phyloP scores from a whole-genome alignment of 1,140 invertebrate genomes.

The Episyrphus balteatus region DNA sequence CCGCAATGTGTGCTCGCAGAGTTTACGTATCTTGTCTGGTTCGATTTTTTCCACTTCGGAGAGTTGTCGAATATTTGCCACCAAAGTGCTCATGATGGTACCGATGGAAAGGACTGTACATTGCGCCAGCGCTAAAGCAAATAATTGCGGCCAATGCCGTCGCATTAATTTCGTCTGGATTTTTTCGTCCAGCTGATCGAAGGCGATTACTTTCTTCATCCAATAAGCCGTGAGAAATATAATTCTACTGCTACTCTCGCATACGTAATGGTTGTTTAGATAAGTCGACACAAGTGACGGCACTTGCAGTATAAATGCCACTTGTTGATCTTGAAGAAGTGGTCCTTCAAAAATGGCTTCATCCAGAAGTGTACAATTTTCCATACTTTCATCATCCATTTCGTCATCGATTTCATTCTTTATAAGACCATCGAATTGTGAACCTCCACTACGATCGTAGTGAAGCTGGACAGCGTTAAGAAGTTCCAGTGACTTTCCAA shows the following conservation, averaged over 20 bases:
- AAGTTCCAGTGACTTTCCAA: constrained; percentile 64
- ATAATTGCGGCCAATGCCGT: constrained; percentile 86
- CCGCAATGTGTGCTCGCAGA: constrained; percentile 70
- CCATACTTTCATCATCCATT: constrained; percentile 12
- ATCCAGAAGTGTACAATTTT: constrained; percentile 28
- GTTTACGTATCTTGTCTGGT: constrained; percentile 58
- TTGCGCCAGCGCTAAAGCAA: constrained; percentile 83
- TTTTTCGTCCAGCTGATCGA: constrained; percentile 70
- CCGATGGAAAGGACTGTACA: constrained; percentile 69
- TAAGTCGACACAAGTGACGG: constrained; percentile 70
- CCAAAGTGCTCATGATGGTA: constrained; percentile 71
- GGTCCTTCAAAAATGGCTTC: constrained; percentile 41
- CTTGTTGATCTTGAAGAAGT: constrained; percentile 54
- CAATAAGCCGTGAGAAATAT: constrained; percentile 83
- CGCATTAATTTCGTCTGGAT: constrained; percentile 73
- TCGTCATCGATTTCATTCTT: constrained; percentile 21
- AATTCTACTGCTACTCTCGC: constrained; percentile 80
- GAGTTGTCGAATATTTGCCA: constrained; percentile 50
- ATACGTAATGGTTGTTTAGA: constrained; percentile 81
- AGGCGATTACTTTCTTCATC: constrained; percentile 71
- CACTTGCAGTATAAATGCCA: constrained; percentile 68
- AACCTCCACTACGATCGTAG: constrained; percentile 12
- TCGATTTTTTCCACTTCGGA: constrained; percentile 52
- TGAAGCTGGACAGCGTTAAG: constrained; percentile 49
- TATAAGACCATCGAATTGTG: constrained; percentile 7